Evolutionary conservation across 2,888 invertebrate species (phyloP), one percentile per base, ranked within the genome.

Genomic region (Tyria jacobaeae): DNA sequence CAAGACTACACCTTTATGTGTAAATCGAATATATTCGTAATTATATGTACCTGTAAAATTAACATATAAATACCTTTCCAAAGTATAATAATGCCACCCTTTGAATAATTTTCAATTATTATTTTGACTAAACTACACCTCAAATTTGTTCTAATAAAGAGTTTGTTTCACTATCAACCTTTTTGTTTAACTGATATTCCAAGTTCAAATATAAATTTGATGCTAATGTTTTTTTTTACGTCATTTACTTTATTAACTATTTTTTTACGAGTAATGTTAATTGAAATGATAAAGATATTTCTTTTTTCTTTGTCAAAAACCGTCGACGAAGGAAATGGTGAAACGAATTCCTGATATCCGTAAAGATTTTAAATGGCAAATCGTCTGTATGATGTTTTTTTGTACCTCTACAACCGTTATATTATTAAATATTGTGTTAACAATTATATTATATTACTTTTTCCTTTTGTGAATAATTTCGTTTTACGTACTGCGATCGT

Each of bases 401-500:
- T 44, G 12, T 44, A 44, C 12, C 44, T 64, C 80, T 66, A 74
- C 82, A 82, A n/a, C 82, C 81, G 81, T 76, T 60, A 61, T n/a
- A n/a, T 64, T 60, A 57, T 63, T 62, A 62, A 63, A 70, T 75
- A 34, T 66, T 76, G 76, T 79, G 71, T 66, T 78, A 79, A 76
- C 76, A 77, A 59, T 54, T 64, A 54, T 68, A 68, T 61, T 72
- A 64, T 75, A 71, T n/a, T n/a, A n/a, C n/a, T 67, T 66, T 74
- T 57, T 62, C 70, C 72, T 76, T 75, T 82, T 86, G 91, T 92
- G 89, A 92, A 89, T 92, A 92, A 92, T 90, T 75, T 80, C 78
- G 75, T 87, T 84, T 87, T 85, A 91, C 85, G 87, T 86, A 88
- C 84, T 82, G 85, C 82, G 85, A 79, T 84, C 84, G 82, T 90